These are phyloP conservation scores for Drosophila bifasciata DNA, from an alignment of 1,140 invertebrate genomes.

Conservation along the genomic window DNA sequence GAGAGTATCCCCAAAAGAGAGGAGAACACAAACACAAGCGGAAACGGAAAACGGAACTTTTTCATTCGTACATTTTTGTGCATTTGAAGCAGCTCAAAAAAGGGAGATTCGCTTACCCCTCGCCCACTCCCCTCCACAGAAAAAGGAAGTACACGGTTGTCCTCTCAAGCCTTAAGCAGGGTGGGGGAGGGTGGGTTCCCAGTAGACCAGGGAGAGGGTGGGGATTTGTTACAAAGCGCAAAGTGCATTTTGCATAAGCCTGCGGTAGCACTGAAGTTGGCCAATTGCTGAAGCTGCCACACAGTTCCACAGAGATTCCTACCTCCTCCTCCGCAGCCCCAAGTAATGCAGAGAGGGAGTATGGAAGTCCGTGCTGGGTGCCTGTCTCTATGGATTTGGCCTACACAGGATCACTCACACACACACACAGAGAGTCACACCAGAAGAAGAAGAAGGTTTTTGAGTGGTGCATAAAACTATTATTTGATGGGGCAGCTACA, in stretches of 20 bases:
- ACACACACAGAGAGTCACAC: too few relatives aligned
- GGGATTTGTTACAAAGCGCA: conserved; percentile 57
- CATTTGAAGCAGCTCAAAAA: conserved; percentile 21
- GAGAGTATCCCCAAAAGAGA: too few relatives aligned
- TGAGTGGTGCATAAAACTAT: conserved; percentile 50
- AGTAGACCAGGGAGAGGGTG: neutral
- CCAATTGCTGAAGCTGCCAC: conserved; percentile 23
- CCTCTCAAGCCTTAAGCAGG: neutral
- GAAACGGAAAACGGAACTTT: conserved; percentile 31
- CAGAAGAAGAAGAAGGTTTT: conserved; percentile 27
- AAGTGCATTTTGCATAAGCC: conserved; percentile 79
- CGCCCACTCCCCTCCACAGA: too few relatives aligned
- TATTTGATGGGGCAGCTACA: conserved; percentile 32
- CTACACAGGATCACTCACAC: conserved; percentile 39
- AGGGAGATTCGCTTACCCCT: conserved; percentile 1
- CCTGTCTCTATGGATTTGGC: conserved; percentile 24
- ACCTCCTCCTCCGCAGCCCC: neutral
- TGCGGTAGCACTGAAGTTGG: conserved; percentile 46
- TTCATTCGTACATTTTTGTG: conserved; percentile 57
- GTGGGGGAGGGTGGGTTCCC: neutral
- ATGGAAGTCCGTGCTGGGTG: neutral
- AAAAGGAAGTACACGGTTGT: conserved; percentile 4
- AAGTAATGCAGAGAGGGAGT: too few relatives aligned
- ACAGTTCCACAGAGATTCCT: conserved; percentile 6
- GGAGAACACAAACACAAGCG: too few relatives aligned